Conservation (phyloP, 2,888 invertebrate genomes). For the Ceraclea dissimilis region DNA sequence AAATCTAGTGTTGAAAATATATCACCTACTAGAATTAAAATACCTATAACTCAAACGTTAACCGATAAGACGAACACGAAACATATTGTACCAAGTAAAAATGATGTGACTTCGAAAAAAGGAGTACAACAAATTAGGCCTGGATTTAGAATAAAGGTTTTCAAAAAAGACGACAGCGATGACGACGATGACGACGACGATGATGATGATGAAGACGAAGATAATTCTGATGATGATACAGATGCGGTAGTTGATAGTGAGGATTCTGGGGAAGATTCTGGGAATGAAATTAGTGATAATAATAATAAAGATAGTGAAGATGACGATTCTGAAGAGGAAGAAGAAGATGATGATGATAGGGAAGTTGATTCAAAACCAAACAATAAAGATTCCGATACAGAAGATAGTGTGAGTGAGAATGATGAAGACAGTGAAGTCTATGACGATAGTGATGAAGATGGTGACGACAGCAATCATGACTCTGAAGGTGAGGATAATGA, state of each 20-base stretch:
- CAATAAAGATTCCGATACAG: conserved; percentile 15
- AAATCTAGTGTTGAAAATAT: conserved; percentile 6
- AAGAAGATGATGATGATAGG: conserved; percentile 27
- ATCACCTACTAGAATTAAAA: background rate
- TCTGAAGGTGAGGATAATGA: conserved; percentile 27
- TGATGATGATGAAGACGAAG: conserved; percentile 18
- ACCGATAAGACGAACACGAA: conserved; percentile 6
- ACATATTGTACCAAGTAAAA: conserved; percentile 8
- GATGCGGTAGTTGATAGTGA: conserved; percentile 20
- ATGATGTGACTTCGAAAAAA: conserved; percentile 10
- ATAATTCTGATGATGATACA: conserved; percentile 11
- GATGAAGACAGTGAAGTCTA: conserved; percentile 16
- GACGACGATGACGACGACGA: conserved; percentile 25
- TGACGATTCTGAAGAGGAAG: conserved; percentile 25
- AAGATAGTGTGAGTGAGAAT: conserved; percentile 17
- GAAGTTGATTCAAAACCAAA: conserved; percentile 24
- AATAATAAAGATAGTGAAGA: conserved; percentile 16
- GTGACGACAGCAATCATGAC: conserved; percentile 26
- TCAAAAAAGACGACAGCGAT: conserved; percentile 12
- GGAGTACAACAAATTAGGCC: conserved; percentile 12
- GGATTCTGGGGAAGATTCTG: conserved; percentile 27
- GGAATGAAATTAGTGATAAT: conserved; percentile 27
- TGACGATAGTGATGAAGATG: conserved; percentile 24
- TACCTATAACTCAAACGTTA: background rate
- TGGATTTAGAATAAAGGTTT: conserved; percentile 9